phyloP scores from a whole-genome alignment of 2,113 vertebrate species.

The Ascaphus truei region DNA sequence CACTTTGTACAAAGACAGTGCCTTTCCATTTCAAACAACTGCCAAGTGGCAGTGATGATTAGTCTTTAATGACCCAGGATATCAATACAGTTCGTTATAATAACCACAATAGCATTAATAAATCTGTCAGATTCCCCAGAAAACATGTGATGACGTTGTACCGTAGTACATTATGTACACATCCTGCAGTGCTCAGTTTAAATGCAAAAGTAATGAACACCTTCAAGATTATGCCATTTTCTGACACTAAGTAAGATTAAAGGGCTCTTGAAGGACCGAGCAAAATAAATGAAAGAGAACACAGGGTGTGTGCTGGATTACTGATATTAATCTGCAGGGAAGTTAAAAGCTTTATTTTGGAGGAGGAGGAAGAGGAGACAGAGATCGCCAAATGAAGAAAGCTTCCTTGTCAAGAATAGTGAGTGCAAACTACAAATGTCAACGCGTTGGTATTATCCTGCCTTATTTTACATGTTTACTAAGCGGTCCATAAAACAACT shows the following conservation, averaged over 20 bases:
- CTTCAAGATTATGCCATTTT: neutral
- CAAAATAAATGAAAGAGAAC: neutral
- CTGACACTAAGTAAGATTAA: neutral
- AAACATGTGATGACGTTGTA: neutral
- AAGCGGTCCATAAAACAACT: too few species aligned
- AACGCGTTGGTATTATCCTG: too few species aligned
- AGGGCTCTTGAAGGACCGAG: neutral
- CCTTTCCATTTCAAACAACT: neutral
- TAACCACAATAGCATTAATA: neutral
- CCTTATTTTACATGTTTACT: too few species aligned
- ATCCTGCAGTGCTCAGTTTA: neutral
- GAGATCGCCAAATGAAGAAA: too few species aligned
- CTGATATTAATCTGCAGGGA: too few species aligned
- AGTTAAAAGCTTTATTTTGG: too few species aligned
- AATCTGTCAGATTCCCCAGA: neutral
- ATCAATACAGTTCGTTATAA: neutral
- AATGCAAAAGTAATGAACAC: neutral
- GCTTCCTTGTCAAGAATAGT: too few species aligned
- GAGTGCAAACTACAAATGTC: too few species aligned
- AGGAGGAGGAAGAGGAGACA: too few species aligned
- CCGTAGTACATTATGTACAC: neutral
- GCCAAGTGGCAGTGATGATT: neutral
- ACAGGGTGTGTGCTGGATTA: neutral
- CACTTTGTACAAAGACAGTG: neutral
- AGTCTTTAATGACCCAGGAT: neutral